Evolutionary conservation across 2,888 invertebrate species (phyloP).

Genomic region (Sarcophaga carnaria): DNA sequence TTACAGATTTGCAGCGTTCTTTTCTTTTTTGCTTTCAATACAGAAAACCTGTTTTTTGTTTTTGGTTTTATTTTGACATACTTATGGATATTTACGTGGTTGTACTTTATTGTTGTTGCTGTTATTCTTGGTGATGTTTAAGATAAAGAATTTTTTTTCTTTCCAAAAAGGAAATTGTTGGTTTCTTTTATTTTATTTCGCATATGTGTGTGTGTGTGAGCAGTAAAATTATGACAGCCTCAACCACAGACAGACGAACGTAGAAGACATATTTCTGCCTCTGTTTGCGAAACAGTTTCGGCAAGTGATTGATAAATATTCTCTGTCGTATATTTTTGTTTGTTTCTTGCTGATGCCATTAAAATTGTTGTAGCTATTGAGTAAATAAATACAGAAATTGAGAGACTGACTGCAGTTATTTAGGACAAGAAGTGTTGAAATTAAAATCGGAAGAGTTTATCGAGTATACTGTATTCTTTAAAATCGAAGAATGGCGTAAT

Average conservation of each 20-base stretch:
- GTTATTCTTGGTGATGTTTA: conserved; percentile 31
- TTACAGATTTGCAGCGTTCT: conserved; percentile 34
- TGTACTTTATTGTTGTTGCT: not conserved
- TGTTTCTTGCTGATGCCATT: not conserved
- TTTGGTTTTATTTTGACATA: conserved; percentile 38
- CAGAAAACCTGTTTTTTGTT: conserved; percentile 42
- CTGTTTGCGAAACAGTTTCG: conserved; percentile 17
- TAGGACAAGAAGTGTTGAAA: not conserved
- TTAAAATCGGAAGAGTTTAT: not conserved
- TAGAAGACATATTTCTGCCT: not conserved
- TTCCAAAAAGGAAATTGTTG: conserved; percentile 53
- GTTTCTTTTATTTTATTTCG: conserved; percentile 19
- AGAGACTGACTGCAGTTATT: conserved; percentile 22
- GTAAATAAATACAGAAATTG: conserved; percentile 12
- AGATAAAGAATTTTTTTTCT: not conserved
- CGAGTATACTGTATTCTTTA: not conserved
- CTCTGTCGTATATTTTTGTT: conserved; percentile 12
- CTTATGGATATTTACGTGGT: conserved; percentile 12
- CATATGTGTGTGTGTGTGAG: not conserved
- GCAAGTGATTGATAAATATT: conserved; percentile 48
- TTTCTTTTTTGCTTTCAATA: not conserved
- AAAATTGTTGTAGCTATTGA: conserved; percentile 14
- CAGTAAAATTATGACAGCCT: conserved; percentile 39
- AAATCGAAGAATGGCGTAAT: too few species aligned
- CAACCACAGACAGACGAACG: conserved; percentile 32